Evolutionary conservation across 2,797 vertebrate genomes (phyloP).

Genomic region (Triplophysa yarkandensis): DNA sequence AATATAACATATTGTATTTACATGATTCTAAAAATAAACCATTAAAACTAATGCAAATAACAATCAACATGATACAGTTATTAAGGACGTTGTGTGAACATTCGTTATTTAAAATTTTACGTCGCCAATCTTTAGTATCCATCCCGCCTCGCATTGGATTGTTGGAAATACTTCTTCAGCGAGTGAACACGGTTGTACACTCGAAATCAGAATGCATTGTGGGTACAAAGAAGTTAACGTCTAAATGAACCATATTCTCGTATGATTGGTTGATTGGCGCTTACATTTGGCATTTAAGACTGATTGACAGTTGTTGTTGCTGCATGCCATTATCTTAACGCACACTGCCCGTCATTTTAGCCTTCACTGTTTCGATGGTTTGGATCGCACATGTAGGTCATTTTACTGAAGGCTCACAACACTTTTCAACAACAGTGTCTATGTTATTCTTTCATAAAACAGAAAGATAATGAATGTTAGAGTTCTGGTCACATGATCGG

Average conservation of each 20-base stretch:
- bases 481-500: conserved; percentile 4
- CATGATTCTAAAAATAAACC: no score
- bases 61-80: no score
- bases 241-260: background rate
- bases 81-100: no score
- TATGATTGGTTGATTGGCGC: conserved; percentile 1
- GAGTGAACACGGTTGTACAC: no score
- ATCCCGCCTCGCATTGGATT: no score
- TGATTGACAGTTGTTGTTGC: background rate
- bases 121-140: no score
- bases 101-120: no score
- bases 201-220: no score
- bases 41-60: no score
- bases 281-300: background rate
- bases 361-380: background rate
- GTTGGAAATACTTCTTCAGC: no score
- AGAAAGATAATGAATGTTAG: background rate
- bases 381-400: background rate
- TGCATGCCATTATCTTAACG: background rate
- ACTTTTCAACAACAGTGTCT: background rate
- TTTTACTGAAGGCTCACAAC: background rate
- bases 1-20: no score
- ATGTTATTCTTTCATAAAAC: background rate
- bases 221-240: no score
- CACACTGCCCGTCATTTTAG: background rate